Evolutionary conservation across 1,140 invertebrate species (phyloP), one percentile per base, ranked within the genome.

Genomic region (Hypothenemus hampei): DNA sequence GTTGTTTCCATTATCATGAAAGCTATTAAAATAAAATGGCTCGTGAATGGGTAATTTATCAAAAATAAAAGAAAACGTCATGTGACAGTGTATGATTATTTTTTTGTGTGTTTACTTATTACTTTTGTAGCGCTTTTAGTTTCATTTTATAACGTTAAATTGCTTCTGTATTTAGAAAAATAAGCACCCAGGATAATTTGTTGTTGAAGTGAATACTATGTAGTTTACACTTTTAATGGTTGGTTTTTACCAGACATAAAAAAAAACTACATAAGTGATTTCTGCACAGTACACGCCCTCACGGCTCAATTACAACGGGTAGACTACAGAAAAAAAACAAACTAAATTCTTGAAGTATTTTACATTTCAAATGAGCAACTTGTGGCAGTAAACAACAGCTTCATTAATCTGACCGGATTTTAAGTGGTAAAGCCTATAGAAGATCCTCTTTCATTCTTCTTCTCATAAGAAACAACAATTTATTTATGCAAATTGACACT

Each of bases 11-110:
- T 7, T 16, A 45, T n/a, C n/a, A n/a, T 29, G 8, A 45, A 29
- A 11, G 31, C 23, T 21, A 43, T 22, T 43, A 43, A 43, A 43
- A 43, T 43, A n/a, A 8, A 43, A 43, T 43, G 18, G 6, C 40
- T 43, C 3, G 40, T 21, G 22, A 43, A 21, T 23, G 20, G 40
- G 40, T 43, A 21, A 43, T 43, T 43, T 43, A 43, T 43, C 40
- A 43, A 43, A 31, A 31, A 31, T 11, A 31, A 2, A 31, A 11
- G n/a, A 7, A 31, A 23, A 43, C 11, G 19, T 18, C 1, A 7
- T 43, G 40, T 23, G 40, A 43, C 40, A 43, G 40, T 43, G 40
- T 43, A 43, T 43, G 40, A 43, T 43, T 43, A 43, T 7, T 21
- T 43, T 43, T 43, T 43, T 43, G 19, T 43, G 35, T 37, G 3